Evolutionary conservation across 2,797 vertebrate species (phyloP), one percentile per base, ranked within the genome.

Genomic region (Emydoidea blandingii): DNA sequence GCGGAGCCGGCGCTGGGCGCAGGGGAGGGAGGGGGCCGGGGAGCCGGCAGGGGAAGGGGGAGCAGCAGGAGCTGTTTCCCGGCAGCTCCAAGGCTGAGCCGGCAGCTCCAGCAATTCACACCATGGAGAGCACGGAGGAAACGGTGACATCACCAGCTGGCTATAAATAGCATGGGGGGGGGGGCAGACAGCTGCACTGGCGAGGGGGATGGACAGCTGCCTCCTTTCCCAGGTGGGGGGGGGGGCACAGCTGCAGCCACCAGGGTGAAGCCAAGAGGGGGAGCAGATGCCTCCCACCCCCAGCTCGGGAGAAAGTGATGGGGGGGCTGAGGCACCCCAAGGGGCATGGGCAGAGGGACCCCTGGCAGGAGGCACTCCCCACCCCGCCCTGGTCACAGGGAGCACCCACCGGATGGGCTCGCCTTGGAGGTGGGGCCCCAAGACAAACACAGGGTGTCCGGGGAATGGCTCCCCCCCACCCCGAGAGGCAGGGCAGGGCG

Each of bases 121-220:
- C 74, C n/a, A 3, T 12, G 72, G 23, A 76, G 31, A 53, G 79
- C 10, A 50, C 21, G 53, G 72, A 78, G 87, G 79, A 85, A 65
- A 78, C 56, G 76, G 81, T 94, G 93, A 94, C 93, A 86, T 92
- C 91, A 92, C 56, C 76, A 4, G 29, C 31, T 11, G 19, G 81
- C 87, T 92, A 90, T 87, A 90, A 90, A 94, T 94, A 94, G 49
- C 78, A 79, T 4, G 54, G 44, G 72, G 25, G 14, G 41, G 50
- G 49, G 80, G 19, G 47, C 14, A 11, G 54, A 12, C 52, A 76
- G 84, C 84, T 83, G 81, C 41, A 59, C 31, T 34, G 19, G 85
- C 31, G 21, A 52, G 18, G 29, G 41, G 25, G 44, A 23, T 10
- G 50, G 23, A 10, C 23, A 10, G 23, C 41, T 41, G 52, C 86